Percentiles rank a stretch among this genome's conserved stretches.
These are phyloP conservation scores for Agonopterix arenella DNA, from an alignment of 2,888 invertebrate genomes.

Conservation along the genomic window DNA sequence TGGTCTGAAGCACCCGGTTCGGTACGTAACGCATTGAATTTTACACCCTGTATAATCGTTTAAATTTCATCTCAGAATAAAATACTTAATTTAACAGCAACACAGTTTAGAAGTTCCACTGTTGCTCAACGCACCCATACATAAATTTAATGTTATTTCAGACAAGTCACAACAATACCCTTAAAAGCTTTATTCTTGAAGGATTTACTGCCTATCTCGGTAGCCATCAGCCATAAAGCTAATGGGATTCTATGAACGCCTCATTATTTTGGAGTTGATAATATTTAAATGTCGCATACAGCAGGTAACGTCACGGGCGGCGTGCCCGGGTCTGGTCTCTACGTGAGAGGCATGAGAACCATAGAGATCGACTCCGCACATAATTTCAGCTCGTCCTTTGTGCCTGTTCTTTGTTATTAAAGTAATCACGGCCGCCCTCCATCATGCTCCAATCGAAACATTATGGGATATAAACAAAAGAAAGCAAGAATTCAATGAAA, in stretches of 20 bases:
- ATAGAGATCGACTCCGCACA: slow-evolving; percentile 57
- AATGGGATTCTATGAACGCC: slow-evolving; percentile 55
- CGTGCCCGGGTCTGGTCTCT: slow-evolving; percentile 29
- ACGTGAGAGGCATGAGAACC: slow-evolving; percentile 72
- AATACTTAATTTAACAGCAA: too few relatives aligned
- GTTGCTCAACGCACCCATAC: not conserved
- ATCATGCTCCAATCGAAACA: slow-evolving; percentile 72
- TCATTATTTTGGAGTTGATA: slow-evolving; percentile 66
- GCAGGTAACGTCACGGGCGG: slow-evolving; percentile 50
- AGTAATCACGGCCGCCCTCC: slow-evolving; percentile 72
- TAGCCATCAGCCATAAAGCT: slow-evolving; percentile 43
- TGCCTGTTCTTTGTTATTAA: slow-evolving; percentile 71
- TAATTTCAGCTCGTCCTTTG: slow-evolving; percentile 71
- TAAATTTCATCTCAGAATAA: too few relatives aligned
- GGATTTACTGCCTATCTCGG: slow-evolving; percentile 27
- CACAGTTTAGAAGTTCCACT: not conserved
- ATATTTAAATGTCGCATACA: slow-evolving; percentile 59
- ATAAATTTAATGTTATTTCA: slow-evolving; percentile 4
- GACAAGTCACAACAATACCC: slow-evolving; percentile 5
- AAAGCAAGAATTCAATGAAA: slow-evolving; percentile 74
- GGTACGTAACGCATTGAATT: too few relatives aligned
- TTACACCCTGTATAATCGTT: too few relatives aligned
- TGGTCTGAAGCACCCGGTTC: too few relatives aligned
- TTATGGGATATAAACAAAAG: slow-evolving; percentile 76
- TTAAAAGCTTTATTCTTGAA: slow-evolving; percentile 9